Evolutionary conservation across 92 coral and sea anemone genomes (phyloP).

Genomic region (Porites lobata): DNA sequence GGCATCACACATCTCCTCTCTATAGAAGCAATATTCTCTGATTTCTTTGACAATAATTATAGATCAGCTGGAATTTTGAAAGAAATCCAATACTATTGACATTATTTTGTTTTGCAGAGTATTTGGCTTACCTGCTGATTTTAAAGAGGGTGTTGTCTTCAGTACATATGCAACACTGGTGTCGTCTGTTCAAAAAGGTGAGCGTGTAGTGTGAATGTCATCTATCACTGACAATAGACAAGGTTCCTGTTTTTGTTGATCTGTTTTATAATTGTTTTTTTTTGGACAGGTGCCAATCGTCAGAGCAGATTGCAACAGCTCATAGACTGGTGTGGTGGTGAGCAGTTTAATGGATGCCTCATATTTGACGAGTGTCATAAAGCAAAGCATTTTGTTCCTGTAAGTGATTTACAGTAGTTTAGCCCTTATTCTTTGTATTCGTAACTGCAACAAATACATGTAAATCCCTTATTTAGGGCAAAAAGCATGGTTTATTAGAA

Average conservation of each 20-base stretch:
- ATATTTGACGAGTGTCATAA: constrained; percentile 98
- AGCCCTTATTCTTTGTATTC: neutral
- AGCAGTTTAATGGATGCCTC: constrained; percentile 91
- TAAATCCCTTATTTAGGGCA: too few species aligned
- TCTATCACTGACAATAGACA: too few species aligned
- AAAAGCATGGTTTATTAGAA: too few species aligned
- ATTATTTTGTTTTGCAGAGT: constrained; percentile 67
- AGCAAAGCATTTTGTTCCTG: constrained; percentile 98
- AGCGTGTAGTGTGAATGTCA: neutral
- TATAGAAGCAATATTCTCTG: too few species aligned
- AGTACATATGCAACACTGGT: constrained; percentile 98
- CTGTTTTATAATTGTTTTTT: too few species aligned
- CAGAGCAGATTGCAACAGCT: constrained; percentile 96
- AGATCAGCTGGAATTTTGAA: too few species aligned
- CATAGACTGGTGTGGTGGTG: constrained; percentile 99
- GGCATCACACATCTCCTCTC: too few species aligned
- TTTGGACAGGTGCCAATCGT: constrained; percentile 35
- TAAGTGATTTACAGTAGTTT: constrained; percentile 48
- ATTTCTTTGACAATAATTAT: too few species aligned
- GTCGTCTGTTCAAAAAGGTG: constrained; percentile 90
- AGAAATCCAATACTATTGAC: neutral
- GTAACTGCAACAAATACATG: neutral
- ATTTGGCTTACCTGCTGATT: constrained; percentile 94
- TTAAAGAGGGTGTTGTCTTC: constrained; percentile 95
- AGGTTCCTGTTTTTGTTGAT: too few species aligned